Conservation (phyloP, 37 sponge, comb jelly and placozoan species). For the Spongilla lacustris region DNA sequence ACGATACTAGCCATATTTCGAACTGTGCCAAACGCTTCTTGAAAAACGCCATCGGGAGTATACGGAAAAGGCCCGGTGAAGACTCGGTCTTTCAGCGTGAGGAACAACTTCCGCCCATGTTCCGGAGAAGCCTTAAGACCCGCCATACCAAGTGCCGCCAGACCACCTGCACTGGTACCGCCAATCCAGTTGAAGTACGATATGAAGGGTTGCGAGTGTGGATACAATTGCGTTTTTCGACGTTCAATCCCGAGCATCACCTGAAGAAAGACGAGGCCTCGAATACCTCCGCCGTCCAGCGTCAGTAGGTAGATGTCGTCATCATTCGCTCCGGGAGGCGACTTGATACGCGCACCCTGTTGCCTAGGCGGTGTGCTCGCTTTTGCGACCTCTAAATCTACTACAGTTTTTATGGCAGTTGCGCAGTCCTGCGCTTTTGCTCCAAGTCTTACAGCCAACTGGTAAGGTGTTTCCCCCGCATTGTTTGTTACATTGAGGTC, state of each 20-base stretch:
- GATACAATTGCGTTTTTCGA: conserved; percentile 6
- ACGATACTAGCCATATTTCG: conserved; percentile 11
- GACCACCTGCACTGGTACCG: conserved; percentile 60
- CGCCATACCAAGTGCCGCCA: conserved; percentile 22
- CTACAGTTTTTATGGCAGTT: neutral
- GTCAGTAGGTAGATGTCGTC: conserved; percentile 25
- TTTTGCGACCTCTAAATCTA: neutral
- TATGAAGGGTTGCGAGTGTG: neutral
- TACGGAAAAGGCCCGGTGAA: neutral
- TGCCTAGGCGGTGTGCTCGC: neutral
- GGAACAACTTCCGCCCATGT: conserved; percentile 22
- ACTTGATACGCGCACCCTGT: neutral
- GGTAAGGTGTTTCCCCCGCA: conserved; percentile 1
- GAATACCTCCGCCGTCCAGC: conserved; percentile 64
- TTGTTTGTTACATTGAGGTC: conserved; percentile 4
- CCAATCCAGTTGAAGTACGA: conserved; percentile 44
- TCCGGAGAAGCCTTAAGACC: neutral
- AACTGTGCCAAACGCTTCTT: conserved; percentile 28
- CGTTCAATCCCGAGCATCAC: conserved; percentile 23
- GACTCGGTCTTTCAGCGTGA: conserved; percentile 31
- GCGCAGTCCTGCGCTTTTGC: neutral
- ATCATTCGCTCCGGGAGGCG: neutral
- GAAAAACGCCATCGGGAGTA: neutral
- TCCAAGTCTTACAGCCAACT: neutral
- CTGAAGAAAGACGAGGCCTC: conserved; percentile 43